Evolutionary conservation across 2,888 invertebrate species (phyloP).

Genomic region (Vannuccia rotundouncinata): DNA sequence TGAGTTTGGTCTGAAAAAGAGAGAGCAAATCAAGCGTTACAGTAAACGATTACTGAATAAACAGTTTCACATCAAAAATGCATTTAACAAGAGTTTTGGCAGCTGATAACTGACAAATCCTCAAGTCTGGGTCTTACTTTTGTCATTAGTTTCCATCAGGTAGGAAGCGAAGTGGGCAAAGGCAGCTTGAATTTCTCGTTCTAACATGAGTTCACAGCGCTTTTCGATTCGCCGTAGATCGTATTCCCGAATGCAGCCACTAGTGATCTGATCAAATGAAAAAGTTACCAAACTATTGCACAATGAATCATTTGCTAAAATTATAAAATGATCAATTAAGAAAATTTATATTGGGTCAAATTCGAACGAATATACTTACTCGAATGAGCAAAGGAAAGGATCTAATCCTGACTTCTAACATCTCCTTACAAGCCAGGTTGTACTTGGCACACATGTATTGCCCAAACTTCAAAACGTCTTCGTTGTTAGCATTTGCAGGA

Average conservation of each 20-base stretch:
- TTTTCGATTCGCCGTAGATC: neutral
- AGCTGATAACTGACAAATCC: neutral
- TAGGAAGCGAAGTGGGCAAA: neutral
- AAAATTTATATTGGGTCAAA: neutral
- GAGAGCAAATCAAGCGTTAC: neutral
- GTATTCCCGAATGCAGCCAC: neutral
- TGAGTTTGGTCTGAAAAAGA: neutral
- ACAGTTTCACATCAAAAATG: too few species aligned
- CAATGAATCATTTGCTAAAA: neutral
- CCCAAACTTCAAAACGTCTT: too few species aligned
- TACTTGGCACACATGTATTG: neutral
- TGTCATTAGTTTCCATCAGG: neutral
- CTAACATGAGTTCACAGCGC: neutral
- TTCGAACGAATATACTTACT: too few species aligned
- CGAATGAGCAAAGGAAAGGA: neutral
- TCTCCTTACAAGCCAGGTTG: neutral
- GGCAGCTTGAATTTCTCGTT: neutral
- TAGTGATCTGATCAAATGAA: neutral
- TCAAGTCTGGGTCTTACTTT: neutral
- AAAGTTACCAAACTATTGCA: neutral
- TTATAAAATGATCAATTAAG: neutral
- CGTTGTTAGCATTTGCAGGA: too few species aligned
- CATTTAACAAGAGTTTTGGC: neutral
- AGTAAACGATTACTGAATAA: neutral
- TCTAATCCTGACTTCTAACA: neutral